Evolutionary conservation across 37 sponge, comb jelly and placozoan genomes (phyloP).

Genomic region (Cliona cf. orientalis): DNA sequence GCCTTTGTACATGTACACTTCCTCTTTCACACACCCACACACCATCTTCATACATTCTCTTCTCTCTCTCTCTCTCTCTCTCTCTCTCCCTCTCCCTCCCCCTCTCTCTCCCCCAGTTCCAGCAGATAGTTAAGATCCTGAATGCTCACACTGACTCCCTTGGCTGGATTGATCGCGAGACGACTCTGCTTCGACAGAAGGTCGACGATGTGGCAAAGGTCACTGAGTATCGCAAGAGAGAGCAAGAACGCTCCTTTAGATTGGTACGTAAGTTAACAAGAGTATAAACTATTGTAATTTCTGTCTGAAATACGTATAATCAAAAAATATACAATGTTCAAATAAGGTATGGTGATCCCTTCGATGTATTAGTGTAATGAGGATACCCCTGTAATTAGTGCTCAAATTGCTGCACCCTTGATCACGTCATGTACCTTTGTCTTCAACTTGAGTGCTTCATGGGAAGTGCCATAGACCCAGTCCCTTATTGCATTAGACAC

Average conservation of each 20-base stretch:
- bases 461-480: too few relatives aligned
- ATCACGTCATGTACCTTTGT: too few relatives aligned
- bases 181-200: conserved; percentile 59
- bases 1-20: too few relatives aligned
- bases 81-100: not conserved
- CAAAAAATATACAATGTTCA: too few relatives aligned
- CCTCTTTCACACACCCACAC: not conserved
- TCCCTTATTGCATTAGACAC: too few relatives aligned
- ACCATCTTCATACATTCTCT: not conserved
- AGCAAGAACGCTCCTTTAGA: conserved; percentile 78
- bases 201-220: conserved; percentile 73
- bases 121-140: conserved; percentile 87
- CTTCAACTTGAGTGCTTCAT: too few relatives aligned
- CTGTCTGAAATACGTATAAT: too few relatives aligned
- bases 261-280: conserved; percentile 72
- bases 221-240: conserved; percentile 58
- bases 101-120: conserved; percentile 40
- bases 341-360: too few relatives aligned
- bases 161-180: conserved; percentile 89
- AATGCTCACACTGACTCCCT: conserved; percentile 96
- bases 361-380: too few relatives aligned
- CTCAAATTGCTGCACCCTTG: too few relatives aligned
- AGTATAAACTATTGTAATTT: too few relatives aligned
- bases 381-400: too few relatives aligned
- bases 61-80: not conserved